These are phyloP conservation scores for Aphelinus certus DNA, from an alignment of 1,140 invertebrate genomes.

Conservation along the genomic window DNA sequence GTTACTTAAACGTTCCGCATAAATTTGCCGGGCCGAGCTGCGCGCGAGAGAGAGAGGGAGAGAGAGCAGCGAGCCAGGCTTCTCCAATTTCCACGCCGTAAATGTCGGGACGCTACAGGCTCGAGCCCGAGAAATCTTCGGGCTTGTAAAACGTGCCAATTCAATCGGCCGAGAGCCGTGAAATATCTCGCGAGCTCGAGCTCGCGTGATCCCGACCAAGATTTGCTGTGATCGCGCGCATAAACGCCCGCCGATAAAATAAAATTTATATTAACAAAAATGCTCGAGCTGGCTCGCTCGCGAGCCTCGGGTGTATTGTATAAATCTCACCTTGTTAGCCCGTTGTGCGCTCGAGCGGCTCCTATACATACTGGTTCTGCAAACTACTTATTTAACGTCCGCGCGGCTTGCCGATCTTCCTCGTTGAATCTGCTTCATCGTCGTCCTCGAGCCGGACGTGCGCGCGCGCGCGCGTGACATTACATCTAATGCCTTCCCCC, in stretches of 20 bases:
- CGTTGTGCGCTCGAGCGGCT: too few relatives aligned
- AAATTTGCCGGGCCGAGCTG: constrained; percentile 48
- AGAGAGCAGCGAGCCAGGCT: constrained; percentile 38
- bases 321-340: constrained; percentile 19
- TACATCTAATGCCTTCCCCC: too few relatives aligned
- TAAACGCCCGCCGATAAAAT: constrained; percentile 36
- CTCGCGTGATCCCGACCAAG: constrained; percentile 10
- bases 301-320: constrained; percentile 1
- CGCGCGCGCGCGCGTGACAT: too few relatives aligned
- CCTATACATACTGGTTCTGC: background rate
- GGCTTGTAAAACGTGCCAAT: constrained; percentile 45
- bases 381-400: constrained; percentile 13
- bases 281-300: too few relatives aligned
- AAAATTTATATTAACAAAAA: constrained; percentile 41
- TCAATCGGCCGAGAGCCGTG: constrained; percentile 14
- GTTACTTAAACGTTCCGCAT: constrained; percentile 58
- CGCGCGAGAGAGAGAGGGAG: background rate
- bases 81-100: constrained; percentile 58
- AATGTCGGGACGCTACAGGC: constrained; percentile 49
- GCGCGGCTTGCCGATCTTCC: background rate
- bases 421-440: background rate
- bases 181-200: constrained; percentile 11
- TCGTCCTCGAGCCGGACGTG: too few relatives aligned
- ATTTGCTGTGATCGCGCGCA: constrained; percentile 13
- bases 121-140: constrained; percentile 47